phyloP scores from a whole-genome alignment of 2,113 vertebrate genomes.

The Egretta garzetta region DNA sequence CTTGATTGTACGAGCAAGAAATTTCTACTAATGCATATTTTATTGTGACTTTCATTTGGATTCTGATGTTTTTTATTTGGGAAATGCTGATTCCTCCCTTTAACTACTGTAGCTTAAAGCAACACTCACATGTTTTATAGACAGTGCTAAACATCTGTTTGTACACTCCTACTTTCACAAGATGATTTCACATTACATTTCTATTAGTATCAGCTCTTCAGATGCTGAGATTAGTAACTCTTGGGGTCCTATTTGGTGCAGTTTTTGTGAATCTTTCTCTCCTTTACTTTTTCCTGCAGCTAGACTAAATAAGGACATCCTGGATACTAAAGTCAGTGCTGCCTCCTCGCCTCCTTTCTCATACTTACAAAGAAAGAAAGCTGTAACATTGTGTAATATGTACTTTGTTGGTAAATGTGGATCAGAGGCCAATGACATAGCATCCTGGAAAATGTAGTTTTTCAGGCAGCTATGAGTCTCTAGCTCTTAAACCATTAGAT shows the following conservation, averaged over 20 bases:
- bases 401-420: not conserved
- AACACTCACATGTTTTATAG: not conserved
- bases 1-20: not conserved
- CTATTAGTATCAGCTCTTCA: conserved; percentile 1
- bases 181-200: conserved; percentile 19
- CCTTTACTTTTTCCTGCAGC: conserved; percentile 1
- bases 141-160: not conserved
- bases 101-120: conserved; percentile 3
- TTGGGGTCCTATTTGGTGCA: not conserved
- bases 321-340: not conserved
- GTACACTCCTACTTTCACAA: not conserved
- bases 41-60: conserved; percentile 14
- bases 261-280: not conserved
- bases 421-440: not conserved
- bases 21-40: not conserved
- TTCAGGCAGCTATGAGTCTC: not conserved
- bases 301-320: not conserved
- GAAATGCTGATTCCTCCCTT: not conserved
- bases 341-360: not conserved
- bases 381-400: not conserved
- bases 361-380: not conserved
- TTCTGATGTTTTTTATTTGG: not conserved
- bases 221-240: not conserved
- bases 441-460: conserved; percentile 37
- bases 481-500: conserved; percentile 51